Evolutionary conservation across 2,797 vertebrate species (phyloP), one percentile per base, ranked within the genome.

Genomic region (Psittacula echo): DNA sequence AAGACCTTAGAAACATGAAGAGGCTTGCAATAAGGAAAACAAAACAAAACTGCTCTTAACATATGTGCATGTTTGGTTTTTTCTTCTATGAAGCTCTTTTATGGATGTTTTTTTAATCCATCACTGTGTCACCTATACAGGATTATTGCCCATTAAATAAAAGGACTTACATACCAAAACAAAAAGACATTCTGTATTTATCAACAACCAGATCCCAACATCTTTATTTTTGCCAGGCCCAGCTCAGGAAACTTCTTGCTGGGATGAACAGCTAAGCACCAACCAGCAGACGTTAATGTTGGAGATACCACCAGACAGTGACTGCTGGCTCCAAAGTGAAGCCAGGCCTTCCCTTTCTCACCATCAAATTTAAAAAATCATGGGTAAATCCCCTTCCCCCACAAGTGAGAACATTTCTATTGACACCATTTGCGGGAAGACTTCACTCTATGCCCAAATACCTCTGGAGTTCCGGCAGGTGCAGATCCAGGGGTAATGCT

Each of bases 61-160:
- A 12, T 6, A 34, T 41, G 44, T 32, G 41, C 24, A 5, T 26
- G 1, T 6, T 37, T 60, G 2, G 2, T 7, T 67, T 20, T 39
- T 84, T n/a, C 34, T 84, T 44, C 42, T 47, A 5, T 56, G n/a
- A 48, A 73, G 29, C 7, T 86, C 6, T 64, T 77, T 73, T 10
- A 34, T 37, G 18, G 2, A 0, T 20, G 51, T 4, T 0, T 2
- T 64, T 61, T 32, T 6, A 27, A 70, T n/a, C 58, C 10, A 56
- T n/a, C 11, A 2, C 29, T 48, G 48, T 11, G 34, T 42, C 32
- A 54, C 7, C 48, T 61, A 29, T 58, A 74, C 24, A 70, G 11
- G 44, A 48, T 62, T 76, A 61, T 10, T 86, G 2, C 5, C 32
- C 20, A 42, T 44, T 61, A 72, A 77, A 67, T 37, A 79, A 56